Percentiles rank a stretch among this genome's conserved stretches.
Conservation (phyloP, 2,797 vertebrate species). For the Lagorchestes hirsutus region DNA sequence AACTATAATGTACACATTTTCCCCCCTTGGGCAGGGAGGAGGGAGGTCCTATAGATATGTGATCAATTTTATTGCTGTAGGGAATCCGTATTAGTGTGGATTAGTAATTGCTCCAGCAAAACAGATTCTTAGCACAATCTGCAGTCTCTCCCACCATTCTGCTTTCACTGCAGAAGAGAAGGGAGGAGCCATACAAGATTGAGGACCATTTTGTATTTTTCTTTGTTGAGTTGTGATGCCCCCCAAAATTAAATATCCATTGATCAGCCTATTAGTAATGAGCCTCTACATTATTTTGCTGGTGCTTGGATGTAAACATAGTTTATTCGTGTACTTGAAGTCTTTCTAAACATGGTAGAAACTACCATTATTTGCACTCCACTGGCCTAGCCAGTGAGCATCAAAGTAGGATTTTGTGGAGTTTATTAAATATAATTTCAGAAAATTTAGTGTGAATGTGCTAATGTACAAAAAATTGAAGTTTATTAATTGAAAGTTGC, state of each 20-base stretch:
- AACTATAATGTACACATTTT: not conserved
- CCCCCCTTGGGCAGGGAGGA: not conserved
- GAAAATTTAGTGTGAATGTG: not conserved
- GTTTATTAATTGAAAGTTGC: not conserved
- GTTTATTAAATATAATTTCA: not conserved
- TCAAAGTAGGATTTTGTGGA: not conserved
- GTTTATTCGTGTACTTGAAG: not conserved
- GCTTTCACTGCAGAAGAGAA: not conserved
- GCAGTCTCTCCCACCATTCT: not conserved
- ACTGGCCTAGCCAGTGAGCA: not conserved
- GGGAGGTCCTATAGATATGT: not conserved
- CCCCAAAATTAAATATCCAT: not conserved
- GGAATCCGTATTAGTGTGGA: not conserved
- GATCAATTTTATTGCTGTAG: not conserved
- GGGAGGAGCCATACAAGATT: not conserved
- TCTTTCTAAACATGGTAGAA: not conserved
- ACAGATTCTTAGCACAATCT: not conserved
- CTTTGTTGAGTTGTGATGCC: not conserved
- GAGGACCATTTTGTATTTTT: not conserved
- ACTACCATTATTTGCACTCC: not conserved
- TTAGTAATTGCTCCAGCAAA: not conserved
- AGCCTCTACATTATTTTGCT: not conserved
- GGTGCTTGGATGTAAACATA: not conserved
- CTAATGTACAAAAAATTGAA: not conserved
- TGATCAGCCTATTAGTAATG: not conserved